Percentiles rank a stretch among this genome's conserved stretches.
Evolutionary conservation across 2,113 vertebrate genomes (phyloP).

Genomic region (Falcunculus frontatus): DNA sequence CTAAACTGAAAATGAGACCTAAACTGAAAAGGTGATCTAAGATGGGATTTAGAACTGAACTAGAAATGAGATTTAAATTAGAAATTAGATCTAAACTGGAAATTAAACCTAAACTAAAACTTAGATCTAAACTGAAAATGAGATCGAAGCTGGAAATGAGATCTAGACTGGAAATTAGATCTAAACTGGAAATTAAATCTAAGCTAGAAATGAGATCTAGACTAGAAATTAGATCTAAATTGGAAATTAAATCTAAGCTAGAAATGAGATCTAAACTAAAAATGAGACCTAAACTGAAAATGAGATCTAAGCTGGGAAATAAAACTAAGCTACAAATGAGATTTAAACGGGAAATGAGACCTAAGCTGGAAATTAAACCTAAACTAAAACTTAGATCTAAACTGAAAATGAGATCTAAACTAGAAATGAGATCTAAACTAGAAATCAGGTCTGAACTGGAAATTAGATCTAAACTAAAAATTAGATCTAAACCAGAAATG

Average conservation of each 20-base stretch:
- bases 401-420: too few species aligned
- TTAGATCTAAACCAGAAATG: background rate
- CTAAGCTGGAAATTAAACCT: too few species aligned
- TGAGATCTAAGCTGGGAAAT: background rate
- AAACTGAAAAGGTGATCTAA: too few species aligned
- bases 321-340: accelerated
- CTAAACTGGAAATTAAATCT: background rate
- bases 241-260: background rate
- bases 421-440: too few species aligned
- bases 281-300: too few species aligned
- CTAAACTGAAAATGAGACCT: background rate
- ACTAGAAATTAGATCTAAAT: background rate
- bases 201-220: background rate
- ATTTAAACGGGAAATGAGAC: background rate
- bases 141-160: background rate
- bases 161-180: too few species aligned
- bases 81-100: background rate
- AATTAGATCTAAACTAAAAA: too few species aligned
- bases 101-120: background rate
- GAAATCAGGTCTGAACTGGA: background rate
- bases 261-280: background rate
- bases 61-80: too few species aligned
- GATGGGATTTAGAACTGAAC: too few species aligned
- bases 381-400: too few species aligned
- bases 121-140: accelerated